These are phyloP conservation scores for Diachasma alloeum DNA, from an alignment of 1,140 invertebrate species.

Conservation along the genomic window DNA sequence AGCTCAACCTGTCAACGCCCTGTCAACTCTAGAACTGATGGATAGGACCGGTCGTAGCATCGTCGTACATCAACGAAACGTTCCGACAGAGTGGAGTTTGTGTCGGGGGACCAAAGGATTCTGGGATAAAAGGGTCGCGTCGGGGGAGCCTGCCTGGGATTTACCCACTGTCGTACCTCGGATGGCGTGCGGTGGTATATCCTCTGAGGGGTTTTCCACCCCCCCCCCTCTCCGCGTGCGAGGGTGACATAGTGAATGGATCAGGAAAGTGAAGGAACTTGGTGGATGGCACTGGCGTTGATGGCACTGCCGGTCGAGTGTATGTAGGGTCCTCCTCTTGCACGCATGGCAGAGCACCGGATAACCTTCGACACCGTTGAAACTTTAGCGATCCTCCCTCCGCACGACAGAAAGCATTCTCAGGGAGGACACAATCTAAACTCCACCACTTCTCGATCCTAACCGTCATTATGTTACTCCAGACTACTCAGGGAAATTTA, in stretches of 20 bases:
- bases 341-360: neutral
- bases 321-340: neutral
- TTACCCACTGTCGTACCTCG: neutral
- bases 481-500: neutral
- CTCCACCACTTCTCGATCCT: neutral
- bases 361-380: conserved; percentile 15
- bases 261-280: neutral
- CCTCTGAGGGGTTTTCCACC: too few species aligned
- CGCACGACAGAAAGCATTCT: neutral
- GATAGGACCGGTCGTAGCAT: conserved; percentile 28
- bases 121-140: conserved; percentile 31
- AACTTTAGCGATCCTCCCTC: neutral
- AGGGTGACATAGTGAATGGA: neutral
- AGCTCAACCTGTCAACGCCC: neutral
- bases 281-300: conserved; percentile 4
- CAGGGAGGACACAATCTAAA: conserved; percentile 18
- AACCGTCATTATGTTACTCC: neutral
- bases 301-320: neutral
- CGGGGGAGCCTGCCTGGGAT: neutral
- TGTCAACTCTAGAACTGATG: conserved; percentile 13
- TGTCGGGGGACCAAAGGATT: conserved; percentile 26
- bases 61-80: conserved; percentile 29
- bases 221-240: neutral
- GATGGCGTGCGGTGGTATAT: too few species aligned
- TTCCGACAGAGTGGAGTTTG: conserved; percentile 11